Percentiles rank a stretch among this genome's conserved stretches.
Evolutionary conservation across 2,113 vertebrate genomes (phyloP).

Genomic region (Oceanodroma tethys): DNA sequence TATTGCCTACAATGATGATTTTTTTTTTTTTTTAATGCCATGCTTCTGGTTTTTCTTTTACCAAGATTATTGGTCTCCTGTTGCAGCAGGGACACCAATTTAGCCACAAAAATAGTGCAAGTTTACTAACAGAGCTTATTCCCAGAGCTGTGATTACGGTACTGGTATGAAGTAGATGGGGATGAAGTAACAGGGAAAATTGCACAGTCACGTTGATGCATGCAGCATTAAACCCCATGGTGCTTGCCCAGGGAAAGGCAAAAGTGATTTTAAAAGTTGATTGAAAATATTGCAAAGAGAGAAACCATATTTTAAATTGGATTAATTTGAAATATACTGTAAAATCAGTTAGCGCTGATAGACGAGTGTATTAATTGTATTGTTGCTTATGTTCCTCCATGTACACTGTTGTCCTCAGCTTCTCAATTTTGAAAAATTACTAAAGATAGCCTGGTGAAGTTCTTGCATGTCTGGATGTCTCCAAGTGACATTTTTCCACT

Average conservation of each 20-base stretch:
- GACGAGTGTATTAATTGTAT: too few relatives aligned
- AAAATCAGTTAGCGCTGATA: background rate
- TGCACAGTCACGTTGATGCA: slow-evolving; percentile 25
- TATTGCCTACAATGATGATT: background rate
- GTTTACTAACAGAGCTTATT: background rate
- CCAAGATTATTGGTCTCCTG: background rate
- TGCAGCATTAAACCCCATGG: background rate
- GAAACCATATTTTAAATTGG: background rate
- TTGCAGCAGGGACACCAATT: background rate
- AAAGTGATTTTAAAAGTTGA: background rate
- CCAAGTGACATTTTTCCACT: background rate
- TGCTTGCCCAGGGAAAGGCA: background rate
- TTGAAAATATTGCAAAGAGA: background rate
- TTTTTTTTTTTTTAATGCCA: background rate
- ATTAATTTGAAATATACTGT: background rate
- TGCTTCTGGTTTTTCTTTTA: background rate
- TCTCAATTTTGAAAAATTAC: background rate
- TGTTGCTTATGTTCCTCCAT: background rate
- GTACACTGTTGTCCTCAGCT: background rate
- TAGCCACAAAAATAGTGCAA: background rate
- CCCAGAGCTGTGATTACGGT: background rate
- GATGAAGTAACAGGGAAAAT: slow-evolving; percentile 11
- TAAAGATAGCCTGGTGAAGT: background rate
- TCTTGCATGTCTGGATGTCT: background rate
- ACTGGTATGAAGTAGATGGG: background rate